Evolutionary conservation across 2,113 vertebrate species (phyloP), one percentile per base, ranked within the genome.

Genomic region (Bujurquina vittata): DNA sequence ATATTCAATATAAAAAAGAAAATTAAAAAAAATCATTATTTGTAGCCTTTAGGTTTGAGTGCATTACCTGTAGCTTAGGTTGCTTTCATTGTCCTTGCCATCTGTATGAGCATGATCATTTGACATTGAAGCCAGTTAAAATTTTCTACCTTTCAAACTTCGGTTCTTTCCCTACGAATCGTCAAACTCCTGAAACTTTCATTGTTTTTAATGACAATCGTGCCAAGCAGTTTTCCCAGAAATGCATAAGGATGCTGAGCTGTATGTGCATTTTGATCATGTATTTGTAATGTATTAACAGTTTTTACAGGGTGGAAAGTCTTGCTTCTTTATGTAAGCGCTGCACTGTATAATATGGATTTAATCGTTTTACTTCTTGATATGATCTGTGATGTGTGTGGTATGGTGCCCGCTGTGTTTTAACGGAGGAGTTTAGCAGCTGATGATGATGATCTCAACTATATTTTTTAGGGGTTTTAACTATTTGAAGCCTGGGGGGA

Each of bases 181-280:
- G 20, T 60, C 58, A 10, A 33, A 56, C 59, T 78, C 63, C 69
- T 37, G 23, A 83, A 75, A 77, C 73, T 90, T 89, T 84, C 58
- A 61, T 85, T 82, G 22, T 83, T 92, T 89, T 84, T 62, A 37
- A 85, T 89, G 92, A 94, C 93, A 94, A 93, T 93, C 85, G 92
- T 93, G 92, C 91, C 93, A 95, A 93, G 89, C 85, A 86, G 81
- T 81, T 87, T 81, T 88, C 69, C 69, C 67, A 79, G 37, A 80
- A 37, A 75, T 49, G 61, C 59, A 80, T 26, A 31, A 82, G 75
- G 79, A 86, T 78, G 72, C 57, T 2, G 33, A 87, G 84, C 84
- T 75, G 80, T 89, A 63, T 87, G 84, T 87, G 90, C 77, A 75
- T 92, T 90, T 85, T 84, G 84, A 80, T 76, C 83, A 72, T 75